phyloP scores from a whole-genome alignment of 2,113 vertebrate species.

The Microtus pennsylvanicus region DNA sequence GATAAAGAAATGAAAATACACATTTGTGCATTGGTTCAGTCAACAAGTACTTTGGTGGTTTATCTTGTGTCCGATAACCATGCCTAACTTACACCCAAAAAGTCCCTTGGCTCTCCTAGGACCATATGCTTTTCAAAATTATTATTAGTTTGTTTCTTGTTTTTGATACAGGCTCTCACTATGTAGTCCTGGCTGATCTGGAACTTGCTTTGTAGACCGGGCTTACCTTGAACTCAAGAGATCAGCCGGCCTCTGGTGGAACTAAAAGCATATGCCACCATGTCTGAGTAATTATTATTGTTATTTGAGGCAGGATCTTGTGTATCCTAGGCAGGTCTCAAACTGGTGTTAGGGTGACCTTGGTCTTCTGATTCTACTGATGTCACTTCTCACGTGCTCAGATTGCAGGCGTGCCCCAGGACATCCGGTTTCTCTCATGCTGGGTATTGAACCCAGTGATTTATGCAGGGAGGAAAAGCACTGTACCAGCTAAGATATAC shows the following conservation, averaged over 20 bases:
- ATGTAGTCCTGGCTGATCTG: background rate
- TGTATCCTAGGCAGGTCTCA: background rate
- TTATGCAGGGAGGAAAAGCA: background rate
- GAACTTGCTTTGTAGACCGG: background rate
- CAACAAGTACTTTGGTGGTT: background rate
- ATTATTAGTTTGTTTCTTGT: background rate
- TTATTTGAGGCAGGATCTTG: background rate
- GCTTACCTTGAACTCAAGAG: background rate
- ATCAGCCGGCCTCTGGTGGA: background rate
- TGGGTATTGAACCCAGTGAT: background rate
- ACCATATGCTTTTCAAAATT: background rate
- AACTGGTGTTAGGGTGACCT: background rate
- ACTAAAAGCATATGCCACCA: background rate
- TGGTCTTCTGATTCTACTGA: background rate
- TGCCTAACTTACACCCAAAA: constrained; percentile 29
- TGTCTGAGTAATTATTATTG: background rate
- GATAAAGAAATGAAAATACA: constrained; percentile 27
- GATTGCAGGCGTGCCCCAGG: background rate
- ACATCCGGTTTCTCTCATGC: background rate
- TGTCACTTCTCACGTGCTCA: background rate
- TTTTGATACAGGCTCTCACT: background rate
- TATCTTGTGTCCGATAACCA: background rate
- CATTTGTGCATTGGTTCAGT: constrained; percentile 40
- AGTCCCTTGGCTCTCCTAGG: background rate
- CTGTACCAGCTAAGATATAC: background rate